Conservation (phyloP, 2,888 invertebrate species). For the Trissonchulus latispiculum region DNA sequence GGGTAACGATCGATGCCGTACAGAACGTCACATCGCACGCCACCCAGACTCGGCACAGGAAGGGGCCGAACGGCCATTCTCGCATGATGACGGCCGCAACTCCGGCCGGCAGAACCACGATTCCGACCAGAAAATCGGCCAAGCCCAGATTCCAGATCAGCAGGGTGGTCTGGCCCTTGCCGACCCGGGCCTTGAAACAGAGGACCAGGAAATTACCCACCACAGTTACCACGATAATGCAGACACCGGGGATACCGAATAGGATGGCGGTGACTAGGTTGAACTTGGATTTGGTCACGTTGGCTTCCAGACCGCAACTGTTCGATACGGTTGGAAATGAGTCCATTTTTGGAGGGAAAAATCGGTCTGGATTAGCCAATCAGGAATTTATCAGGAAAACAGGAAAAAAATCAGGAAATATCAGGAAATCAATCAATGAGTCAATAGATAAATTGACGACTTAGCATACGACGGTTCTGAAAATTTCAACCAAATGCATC, state of each 20-base stretch:
- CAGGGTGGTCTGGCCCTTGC: constrained; percentile 41
- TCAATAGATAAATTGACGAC: no score
- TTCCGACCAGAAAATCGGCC: constrained; percentile 42
- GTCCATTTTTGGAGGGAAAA: no score
- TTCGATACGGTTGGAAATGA: no score
- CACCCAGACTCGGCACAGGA: constrained; percentile 54
- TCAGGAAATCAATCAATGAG: no score
- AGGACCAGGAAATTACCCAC: constrained; percentile 41
- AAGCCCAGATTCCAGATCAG: constrained; percentile 44
- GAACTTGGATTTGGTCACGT: no score
- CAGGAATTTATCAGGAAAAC: no score
- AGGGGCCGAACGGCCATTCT: constrained; percentile 51
- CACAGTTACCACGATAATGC: constrained; percentile 39
- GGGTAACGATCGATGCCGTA: constrained; percentile 54
- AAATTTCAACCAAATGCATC: no score
- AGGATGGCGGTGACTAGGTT: constrained; percentile 5
- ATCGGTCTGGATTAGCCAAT: no score
- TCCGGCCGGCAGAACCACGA: constrained; percentile 41
- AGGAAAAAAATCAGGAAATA: no score
- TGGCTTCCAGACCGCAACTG: no score
- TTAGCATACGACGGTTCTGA: no score
- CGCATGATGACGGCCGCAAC: constrained; percentile 35
- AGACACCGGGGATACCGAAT: constrained; percentile 35
- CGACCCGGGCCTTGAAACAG: constrained; percentile 41
- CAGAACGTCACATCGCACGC: constrained; percentile 54